Evolutionary conservation across 1,140 invertebrate species (phyloP).

Genomic region (Magallana angulata): DNA sequence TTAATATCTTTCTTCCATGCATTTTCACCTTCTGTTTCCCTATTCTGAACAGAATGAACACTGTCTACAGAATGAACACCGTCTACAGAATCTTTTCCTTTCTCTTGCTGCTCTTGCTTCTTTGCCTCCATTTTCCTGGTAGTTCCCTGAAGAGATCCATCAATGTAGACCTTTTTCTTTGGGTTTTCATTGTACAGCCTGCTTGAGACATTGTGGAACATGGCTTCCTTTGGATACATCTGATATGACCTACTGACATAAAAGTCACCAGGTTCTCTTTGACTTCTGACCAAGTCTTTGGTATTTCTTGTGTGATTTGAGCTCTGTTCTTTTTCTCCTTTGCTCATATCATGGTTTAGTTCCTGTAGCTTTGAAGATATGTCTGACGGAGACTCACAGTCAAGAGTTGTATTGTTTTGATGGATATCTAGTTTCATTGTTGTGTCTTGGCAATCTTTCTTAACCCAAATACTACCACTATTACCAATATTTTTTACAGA

Average conservation of each 20-base stretch:
- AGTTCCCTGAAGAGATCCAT: neutral
- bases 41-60: too few species aligned
- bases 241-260: neutral
- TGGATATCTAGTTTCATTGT: too few species aligned
- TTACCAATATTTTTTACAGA: too few species aligned
- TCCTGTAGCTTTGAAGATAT: neutral
- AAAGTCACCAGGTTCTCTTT: neutral
- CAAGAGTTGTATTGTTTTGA: too few species aligned
- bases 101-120: neutral
- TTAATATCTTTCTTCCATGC: too few species aligned
- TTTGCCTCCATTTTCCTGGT: neutral
- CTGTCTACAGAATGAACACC: neutral
- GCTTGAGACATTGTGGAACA: neutral
- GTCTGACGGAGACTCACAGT: neutral
- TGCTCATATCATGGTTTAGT: neutral
- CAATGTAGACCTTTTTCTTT: slow-evolving; percentile 9
- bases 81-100: neutral
- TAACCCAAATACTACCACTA: too few species aligned
- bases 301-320: neutral
- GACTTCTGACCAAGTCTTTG: neutral
- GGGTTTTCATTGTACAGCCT: neutral
- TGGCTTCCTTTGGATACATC: neutral
- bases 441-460: too few species aligned
- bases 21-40: too few species aligned
- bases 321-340: neutral